Base-by-base conservation (phyloP, 2,888 invertebrate species). In the Thecocarcelia acutangulata region DNA sequence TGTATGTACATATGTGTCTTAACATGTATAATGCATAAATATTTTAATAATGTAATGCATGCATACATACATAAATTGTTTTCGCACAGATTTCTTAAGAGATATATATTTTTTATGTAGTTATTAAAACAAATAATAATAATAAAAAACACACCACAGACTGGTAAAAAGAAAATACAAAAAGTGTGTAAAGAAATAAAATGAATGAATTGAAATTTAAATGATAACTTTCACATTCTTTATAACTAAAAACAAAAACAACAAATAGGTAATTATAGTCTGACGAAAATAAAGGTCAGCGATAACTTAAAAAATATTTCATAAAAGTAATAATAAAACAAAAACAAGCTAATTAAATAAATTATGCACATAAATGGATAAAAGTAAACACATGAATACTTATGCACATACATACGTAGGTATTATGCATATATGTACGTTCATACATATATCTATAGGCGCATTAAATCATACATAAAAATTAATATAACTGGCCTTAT, bases 181-280 rank as follows among this genome's bases (percentile, higher is more conserved):
- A 40, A 74, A 66, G 17, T 72, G 68, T 54, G 40, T 40, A 19
- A 48, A 54, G 13, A 56, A 46, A 28, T 11, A n/a, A 54, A 46
- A 76, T 61, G 42, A 76, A 70, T 54, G 64, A 52, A 70, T 64
- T 56, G 61, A 56, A 56, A 33, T 44, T 6, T 63, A 33, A 68
- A 68, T 63, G 42, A 56, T 77, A 81, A 81, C 81, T 81, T 81
- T 81, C 81, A 81, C 81, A 81, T 81, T 81, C 81, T 81, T 83
- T 72, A 44, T 64, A 17, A 42, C 37, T 21, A 40, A 44, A 13
- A 61, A 50, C 17, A 52, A 9, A 56, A 58, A 24, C 61, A n/a
- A 15, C n/a, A 63, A 33, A 1, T n/a, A 17, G 13, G 48, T 48
- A 59, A n/a, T 73, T 17, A 4, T 15, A 58, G 17, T 19, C 8